These are phyloP conservation scores for Amphiprion ocellaris DNA, from an alignment of 2,113 vertebrate species.

Conservation along the genomic window DNA sequence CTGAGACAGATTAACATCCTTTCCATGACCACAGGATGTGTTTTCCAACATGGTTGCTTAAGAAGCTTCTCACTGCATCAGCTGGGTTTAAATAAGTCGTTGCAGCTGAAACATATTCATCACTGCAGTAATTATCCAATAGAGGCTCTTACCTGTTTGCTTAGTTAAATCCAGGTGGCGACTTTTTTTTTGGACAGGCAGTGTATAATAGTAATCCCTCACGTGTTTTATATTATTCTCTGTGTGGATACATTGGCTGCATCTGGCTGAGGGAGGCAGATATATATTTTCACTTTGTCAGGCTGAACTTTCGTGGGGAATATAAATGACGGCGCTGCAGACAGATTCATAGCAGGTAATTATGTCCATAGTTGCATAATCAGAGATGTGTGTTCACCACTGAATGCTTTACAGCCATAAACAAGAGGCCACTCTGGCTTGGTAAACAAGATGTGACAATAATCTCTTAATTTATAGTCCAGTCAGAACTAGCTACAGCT, in stretches of 20 bases:
- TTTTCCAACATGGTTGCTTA: too few species aligned
- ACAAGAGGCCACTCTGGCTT: not conserved
- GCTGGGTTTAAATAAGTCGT: too few species aligned
- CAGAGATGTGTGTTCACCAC: not conserved
- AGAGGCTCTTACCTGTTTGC: too few species aligned
- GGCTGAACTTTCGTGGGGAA: not conserved
- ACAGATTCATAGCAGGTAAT: constrained; percentile 5
- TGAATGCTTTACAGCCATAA: not conserved
- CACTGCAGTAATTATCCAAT: too few species aligned
- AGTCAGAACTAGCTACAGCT: not conserved
- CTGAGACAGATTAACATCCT: too few species aligned
- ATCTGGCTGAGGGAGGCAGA: not conserved
- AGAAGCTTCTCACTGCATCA: too few species aligned
- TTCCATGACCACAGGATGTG: too few species aligned
- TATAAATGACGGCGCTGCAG: not conserved
- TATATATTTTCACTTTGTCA: constrained; percentile 12
- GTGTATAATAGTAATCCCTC: constrained; percentile 2
- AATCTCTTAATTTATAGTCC: not conserved
- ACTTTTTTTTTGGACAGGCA: too few species aligned
- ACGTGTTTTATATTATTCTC: constrained; percentile 14
- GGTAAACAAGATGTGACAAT: constrained; percentile 25
- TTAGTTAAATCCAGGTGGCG: too few species aligned
- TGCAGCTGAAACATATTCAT: too few species aligned
- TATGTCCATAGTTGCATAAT: constrained; percentile 23
- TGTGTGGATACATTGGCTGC: not conserved